Conservation (phyloP, 2,888 invertebrate genomes). For the Drosophila cognata region DNA sequence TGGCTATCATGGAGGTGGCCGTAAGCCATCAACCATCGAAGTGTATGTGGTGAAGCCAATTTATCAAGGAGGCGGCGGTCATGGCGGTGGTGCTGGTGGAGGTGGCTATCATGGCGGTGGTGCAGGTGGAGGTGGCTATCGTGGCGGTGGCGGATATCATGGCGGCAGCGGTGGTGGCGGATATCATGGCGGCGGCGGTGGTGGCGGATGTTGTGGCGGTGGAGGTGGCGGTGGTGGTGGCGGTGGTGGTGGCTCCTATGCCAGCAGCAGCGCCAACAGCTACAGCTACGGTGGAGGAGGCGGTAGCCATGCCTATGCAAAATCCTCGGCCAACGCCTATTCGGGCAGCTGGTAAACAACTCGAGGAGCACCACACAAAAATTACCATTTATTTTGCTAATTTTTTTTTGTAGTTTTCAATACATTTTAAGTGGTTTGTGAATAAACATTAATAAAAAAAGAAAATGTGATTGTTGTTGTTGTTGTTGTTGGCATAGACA, state of each 20-base stretch:
- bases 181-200: constrained; percentile 29
- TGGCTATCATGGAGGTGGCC: constrained; percentile 25
- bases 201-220: constrained; percentile 35
- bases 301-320: constrained; percentile 56
- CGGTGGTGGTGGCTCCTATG: constrained; percentile 43
- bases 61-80: constrained; percentile 3
- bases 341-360: constrained; percentile 49
- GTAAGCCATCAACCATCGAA: constrained; percentile 28
- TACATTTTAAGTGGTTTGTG: constrained; percentile 20
- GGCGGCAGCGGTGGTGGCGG: constrained; percentile 36
- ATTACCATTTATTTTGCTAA: not conserved
- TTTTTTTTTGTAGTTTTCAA: not conserved
- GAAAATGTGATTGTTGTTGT: not conserved
- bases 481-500: not conserved
- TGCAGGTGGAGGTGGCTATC: constrained; percentile 38
- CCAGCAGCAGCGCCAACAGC: constrained; percentile 68
- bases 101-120: constrained; percentile 35
- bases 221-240: constrained; percentile 28
- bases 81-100: constrained; percentile 37
- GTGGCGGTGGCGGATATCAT: constrained; percentile 22
- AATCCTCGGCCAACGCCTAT: constrained; percentile 67
- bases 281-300: constrained; percentile 54
- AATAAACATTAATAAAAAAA: constrained; percentile 15
- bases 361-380: not conserved
- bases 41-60: constrained; percentile 39